These are phyloP conservation scores for Gonioctena quinquepunctata DNA, from an alignment of 1,140 invertebrate genomes.

Conservation along the genomic window DNA sequence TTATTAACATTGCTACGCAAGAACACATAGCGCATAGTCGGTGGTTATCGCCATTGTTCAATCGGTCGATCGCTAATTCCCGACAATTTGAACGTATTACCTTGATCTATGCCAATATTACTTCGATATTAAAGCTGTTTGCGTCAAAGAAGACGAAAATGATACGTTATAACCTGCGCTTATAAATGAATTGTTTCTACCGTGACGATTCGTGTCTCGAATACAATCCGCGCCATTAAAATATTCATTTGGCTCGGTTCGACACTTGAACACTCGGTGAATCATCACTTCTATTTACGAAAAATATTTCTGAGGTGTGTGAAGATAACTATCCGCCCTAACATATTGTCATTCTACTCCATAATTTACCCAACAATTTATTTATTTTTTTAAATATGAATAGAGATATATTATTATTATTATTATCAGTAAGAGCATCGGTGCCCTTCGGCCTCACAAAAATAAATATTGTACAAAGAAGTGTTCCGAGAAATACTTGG, in stretches of 20 bases:
- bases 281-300: background rate
- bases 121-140: background rate
- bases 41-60: background rate
- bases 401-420: too few relatives aligned
- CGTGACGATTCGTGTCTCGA: background rate
- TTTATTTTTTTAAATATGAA: too few relatives aligned
- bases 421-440: too few relatives aligned
- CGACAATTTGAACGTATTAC: background rate
- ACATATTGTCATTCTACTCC: too few relatives aligned
- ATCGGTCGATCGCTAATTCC: background rate
- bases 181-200: conserved; percentile 10
- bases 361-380: too few relatives aligned
- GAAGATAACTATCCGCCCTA: too few relatives aligned
- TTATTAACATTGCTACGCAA: background rate
- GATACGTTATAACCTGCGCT: background rate
- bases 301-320: background rate
- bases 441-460: too few relatives aligned
- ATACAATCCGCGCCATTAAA: background rate
- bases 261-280: background rate
- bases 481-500: too few relatives aligned
- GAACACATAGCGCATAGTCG: background rate
- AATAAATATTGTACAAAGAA: too few relatives aligned
- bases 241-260: background rate
- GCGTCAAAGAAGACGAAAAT: conserved; percentile 5
- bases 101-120: conserved; percentile 4